Evolutionary conservation across 1,140 invertebrate species (phyloP).

Genomic region (Ceratosolen solmsi): DNA sequence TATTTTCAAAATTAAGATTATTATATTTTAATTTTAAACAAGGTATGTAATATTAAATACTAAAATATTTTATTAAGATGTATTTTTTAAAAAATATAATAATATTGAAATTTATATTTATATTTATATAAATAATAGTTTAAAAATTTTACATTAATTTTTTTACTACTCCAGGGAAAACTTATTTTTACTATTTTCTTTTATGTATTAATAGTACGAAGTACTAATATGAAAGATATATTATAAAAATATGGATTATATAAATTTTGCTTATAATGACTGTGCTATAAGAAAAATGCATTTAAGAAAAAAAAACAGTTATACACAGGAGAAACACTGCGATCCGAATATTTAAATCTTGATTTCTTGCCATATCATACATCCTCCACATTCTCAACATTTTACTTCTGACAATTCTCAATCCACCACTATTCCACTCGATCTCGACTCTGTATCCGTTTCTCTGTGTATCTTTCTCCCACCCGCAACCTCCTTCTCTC

Average conservation of each 20-base stretch:
- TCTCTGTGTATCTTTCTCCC: slow-evolving; percentile 53
- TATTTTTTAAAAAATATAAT: too few species aligned
- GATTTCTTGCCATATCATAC: neutral
- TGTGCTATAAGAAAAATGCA: neutral
- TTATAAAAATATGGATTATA: neutral
- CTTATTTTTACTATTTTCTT: neutral
- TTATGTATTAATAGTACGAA: neutral
- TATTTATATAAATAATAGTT: too few species aligned
- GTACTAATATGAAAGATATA: neutral
- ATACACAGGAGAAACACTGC: neutral
- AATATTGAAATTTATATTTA: too few species aligned
- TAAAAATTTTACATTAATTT: too few species aligned
- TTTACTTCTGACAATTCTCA: slow-evolving; percentile 13
- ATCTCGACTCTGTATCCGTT: slow-evolving; percentile 3
- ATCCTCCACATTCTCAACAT: slow-evolving; percentile 9
- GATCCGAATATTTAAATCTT: neutral
- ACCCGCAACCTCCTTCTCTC: slow-evolving; percentile 45
- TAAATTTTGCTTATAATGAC: neutral
- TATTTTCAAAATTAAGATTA: too few species aligned
- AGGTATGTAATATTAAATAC: too few species aligned
- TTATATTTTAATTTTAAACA: too few species aligned
- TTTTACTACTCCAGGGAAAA: too few species aligned
- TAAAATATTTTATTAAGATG: too few species aligned
- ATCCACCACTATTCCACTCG: slow-evolving; percentile 42
- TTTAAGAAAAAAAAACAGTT: neutral